Evolutionary conservation across 2,113 vertebrate genomes (phyloP).

Genomic region (Pangasianodon gigas): DNA sequence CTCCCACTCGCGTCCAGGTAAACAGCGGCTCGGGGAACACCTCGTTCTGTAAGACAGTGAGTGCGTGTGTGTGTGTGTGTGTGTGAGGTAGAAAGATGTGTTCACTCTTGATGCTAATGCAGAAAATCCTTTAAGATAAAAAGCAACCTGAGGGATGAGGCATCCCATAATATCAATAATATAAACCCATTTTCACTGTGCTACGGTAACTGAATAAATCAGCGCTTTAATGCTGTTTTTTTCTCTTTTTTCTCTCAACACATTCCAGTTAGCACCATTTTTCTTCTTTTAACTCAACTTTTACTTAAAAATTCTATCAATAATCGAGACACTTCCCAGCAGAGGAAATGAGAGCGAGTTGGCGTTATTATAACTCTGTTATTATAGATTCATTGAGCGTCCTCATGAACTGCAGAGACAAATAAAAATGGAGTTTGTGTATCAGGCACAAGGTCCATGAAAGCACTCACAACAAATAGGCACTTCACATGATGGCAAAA

Average conservation of each 20-base stretch:
- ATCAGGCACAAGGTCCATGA: slow-evolving; percentile 6
- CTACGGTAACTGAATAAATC: slow-evolving; percentile 11
- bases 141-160: background rate
- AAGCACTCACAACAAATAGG: slow-evolving; percentile 28
- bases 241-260: background rate
- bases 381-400: background rate
- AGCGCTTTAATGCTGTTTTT: background rate
- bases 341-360: slow-evolving; percentile 5
- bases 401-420: background rate
- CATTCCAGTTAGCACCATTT: background rate
- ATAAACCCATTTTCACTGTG: slow-evolving; percentile 19
- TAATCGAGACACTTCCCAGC: slow-evolving; percentile 14
- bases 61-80: background rate
- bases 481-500: slow-evolving; percentile 39
- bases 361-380: slow-evolving; percentile 4
- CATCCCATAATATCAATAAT: slow-evolving; percentile 35
- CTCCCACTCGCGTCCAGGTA: slow-evolving; percentile 95
- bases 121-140: background rate
- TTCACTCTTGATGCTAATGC: background rate
- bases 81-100: background rate
- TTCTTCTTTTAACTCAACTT: slow-evolving; percentile 18
- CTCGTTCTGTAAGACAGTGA: slow-evolving; percentile 78
- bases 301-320: slow-evolving; percentile 5
- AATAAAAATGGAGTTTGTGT: background rate
- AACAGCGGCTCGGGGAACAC: slow-evolving; percentile 96